Base-by-base conservation (phyloP, 2,888 invertebrate genomes). In the Sceliomorpha sp. region DNA sequence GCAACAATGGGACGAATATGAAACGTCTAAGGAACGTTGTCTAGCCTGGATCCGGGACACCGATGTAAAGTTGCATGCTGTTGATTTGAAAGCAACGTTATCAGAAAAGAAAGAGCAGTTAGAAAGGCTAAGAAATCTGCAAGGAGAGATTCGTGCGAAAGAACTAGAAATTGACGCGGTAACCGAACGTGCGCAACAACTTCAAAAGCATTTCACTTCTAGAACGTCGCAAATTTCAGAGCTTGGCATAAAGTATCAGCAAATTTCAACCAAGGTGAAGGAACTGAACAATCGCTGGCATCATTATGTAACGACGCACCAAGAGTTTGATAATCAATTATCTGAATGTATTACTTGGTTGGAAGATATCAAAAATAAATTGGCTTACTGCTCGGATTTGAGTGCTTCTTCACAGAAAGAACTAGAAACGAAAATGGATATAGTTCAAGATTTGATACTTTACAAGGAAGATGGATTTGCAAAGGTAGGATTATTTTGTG, bases 111-210 rank as follows among this genome's bases (percentile, higher is more conserved):
- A 94, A 83, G 91, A 92, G 17, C 97, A 97, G 78, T 90, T 97
- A 39, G 96, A 96, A 73, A 91, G 92, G 47, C 90, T 98, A 70
- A 92, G 95, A 87, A 90, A 90, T 15, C 87, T 96, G 17, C 97
- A 97, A 89, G 96, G 96, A 39, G 96, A 96, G 89, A 94, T 97
- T 0, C 91, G 95, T 36, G 96, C 96, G 1, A 96, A 96, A 82
- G 97, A 97, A 88, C 89, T 97, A 7, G 98, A 98, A 89, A 96
- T 98, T 58, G 98, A 98, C 79, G 94, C 95, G 48, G 94, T 98
- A 0, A 96, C 96, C 13, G 98, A 98, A 86, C 93, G 95, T 74
- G 96, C 96, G 0, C 97, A 98, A 83, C 92, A 94, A 70, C 88
- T 97, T 7, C 93, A 95, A 68, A 94, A 94, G 72, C 91, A 93